Base-by-base conservation (phyloP, 2,113 vertebrate species). In the Rissa tridactyla region DNA sequence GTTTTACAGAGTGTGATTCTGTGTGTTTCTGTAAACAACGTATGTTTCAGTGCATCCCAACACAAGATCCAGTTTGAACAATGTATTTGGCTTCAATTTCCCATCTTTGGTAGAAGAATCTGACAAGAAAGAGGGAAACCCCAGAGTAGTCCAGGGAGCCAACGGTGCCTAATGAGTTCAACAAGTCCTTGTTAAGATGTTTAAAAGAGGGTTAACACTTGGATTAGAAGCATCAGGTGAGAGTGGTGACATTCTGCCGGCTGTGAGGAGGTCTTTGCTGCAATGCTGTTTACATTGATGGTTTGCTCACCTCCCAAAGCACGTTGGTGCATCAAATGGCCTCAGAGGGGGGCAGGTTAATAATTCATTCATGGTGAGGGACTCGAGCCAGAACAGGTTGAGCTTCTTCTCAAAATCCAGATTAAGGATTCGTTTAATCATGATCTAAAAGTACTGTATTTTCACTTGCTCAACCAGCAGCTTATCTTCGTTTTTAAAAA, bases 321-420 rank as follows among this genome's bases (percentile, higher is more conserved):
- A 1, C 51, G 11, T 54, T 44, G 51, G 1, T 19, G 26, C 5
- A 26, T 82, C 49, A 36, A 16, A 0, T 11, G 62, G 66, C 62
- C 80, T 76, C 82, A 77, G 85, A 55, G 82, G 77, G 71, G n/a
- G 80, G 40, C n/a, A 83, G n/a, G 92, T 82, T 88, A 82, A 72
- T 73, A 32, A 83, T 80, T 92, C 42, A 36, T 54, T 70, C 47
- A 1, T 46, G 47, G 40, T 6, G 11, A 51, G 64, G n/a, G 38
- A 77, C 25, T 66, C 3, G 1, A 82, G 75, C 38, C 82, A 91
- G 89, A 65, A 38, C 27, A 80, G 75, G 38, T 2, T 58, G 55
- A 91, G 40, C 51, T 58, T 13, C 71, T 94, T 42, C 78, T 91
- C 42, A 69, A 65, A 86, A 82, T 36, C 0, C 52, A 80, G 8